Conservation (phyloP, 2,113 vertebrate species). For the Cervus canadensis region DNA sequence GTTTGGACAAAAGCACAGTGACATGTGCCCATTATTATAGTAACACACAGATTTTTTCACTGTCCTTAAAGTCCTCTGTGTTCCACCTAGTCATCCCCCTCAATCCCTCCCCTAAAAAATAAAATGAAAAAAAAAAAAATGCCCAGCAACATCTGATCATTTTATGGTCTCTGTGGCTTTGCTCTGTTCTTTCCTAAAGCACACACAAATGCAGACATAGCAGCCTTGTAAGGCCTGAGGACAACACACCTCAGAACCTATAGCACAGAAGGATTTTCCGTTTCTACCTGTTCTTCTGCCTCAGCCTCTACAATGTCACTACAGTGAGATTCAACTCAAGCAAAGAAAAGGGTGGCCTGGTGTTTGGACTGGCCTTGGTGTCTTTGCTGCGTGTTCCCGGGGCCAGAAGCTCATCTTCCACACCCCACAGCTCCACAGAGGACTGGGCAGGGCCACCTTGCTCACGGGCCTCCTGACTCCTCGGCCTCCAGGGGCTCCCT, state of each 20-base stretch:
- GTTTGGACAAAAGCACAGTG: neutral
- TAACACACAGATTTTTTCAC: neutral
- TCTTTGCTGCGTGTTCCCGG: neutral
- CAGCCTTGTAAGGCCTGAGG: neutral
- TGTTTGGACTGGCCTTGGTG: too few species aligned
- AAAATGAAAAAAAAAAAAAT: neutral
- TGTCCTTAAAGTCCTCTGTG: neutral
- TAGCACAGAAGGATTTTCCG: neutral
- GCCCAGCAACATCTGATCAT: too few species aligned
- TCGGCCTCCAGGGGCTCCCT: neutral
- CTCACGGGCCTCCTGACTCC: neutral
- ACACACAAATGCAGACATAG: neutral
- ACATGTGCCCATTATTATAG: neutral
- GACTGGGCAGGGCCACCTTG: too few species aligned
- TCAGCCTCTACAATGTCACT: neutral
- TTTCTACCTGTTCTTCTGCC: neutral
- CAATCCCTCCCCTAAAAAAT: neutral
- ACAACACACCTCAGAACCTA: too few species aligned
- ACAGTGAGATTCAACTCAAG: neutral
- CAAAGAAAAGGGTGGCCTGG: neutral
- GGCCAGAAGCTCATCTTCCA: neutral
- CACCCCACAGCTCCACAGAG: fast-evolving
- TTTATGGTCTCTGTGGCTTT: neutral
- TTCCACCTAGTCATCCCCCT: neutral
- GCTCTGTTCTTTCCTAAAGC: neutral